Percentiles rank a stretch among this genome's conserved stretches.
Evolutionary conservation across 1,140 invertebrate genomes (phyloP).

Genomic region (Rhynchophorus ferrugineus): DNA sequence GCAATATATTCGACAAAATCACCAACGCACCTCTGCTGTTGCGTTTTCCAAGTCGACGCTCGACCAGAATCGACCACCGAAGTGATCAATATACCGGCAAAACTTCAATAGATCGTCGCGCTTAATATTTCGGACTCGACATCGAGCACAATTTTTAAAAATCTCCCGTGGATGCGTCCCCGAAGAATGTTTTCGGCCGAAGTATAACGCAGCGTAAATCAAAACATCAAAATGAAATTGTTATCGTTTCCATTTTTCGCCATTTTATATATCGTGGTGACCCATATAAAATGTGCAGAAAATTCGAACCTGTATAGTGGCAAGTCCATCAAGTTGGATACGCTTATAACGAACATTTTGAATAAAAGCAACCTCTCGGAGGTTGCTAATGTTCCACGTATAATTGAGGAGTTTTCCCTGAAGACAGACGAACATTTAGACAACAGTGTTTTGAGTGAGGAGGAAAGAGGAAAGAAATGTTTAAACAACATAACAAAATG

Average conservation of each 20-base stretch:
- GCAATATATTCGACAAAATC: no score
- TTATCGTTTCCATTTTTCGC: slow-evolving; percentile 13
- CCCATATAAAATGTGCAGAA: slow-evolving; percentile 14
- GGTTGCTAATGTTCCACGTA: neutral
- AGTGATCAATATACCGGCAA: neutral
- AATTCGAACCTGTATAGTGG: slow-evolving; percentile 3
- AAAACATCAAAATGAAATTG: neutral
- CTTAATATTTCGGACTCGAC: no score
- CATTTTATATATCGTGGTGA: slow-evolving; percentile 17
- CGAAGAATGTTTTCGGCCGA: no score
- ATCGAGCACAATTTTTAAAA: no score
- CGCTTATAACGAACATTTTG: neutral
- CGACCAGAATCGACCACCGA: neutral
- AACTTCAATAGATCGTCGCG: neutral
- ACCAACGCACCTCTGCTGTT: no score
- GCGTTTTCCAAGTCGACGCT: no score
- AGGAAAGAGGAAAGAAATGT: slow-evolving; percentile 28
- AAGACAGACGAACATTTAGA: neutral
- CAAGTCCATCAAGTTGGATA: neutral
- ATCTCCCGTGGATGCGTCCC: no score
- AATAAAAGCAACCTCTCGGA: neutral
- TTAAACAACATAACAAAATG: slow-evolving; percentile 32
- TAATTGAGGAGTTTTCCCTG: neutral
- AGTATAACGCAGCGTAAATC: no score
- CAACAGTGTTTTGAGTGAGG: slow-evolving; percentile 11